phyloP scores from a whole-genome alignment of 1,140 invertebrate species.

The Drosophila leontia region DNA sequence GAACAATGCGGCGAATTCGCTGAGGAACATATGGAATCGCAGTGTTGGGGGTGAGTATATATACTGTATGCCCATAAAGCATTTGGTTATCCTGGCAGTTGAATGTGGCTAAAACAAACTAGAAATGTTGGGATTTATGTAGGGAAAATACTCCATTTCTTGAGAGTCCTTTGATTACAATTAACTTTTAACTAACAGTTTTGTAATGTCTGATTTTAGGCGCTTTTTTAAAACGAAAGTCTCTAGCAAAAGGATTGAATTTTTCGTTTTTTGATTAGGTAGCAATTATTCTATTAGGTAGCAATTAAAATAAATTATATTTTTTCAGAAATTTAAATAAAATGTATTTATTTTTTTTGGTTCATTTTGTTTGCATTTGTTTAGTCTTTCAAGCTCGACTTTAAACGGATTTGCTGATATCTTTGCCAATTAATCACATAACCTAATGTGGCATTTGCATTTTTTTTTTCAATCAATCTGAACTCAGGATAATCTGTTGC shows the following conservation, averaged over 20 bases:
- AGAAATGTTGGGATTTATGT: background rate
- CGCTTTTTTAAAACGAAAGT: no score
- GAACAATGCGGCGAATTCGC: constrained; percentile 81
- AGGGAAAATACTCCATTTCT: background rate
- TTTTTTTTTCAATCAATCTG: constrained; percentile 22
- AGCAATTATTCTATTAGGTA: no score
- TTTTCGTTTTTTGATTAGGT: no score
- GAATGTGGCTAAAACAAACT: background rate
- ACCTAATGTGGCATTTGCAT: constrained; percentile 35
- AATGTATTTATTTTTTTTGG: background rate
- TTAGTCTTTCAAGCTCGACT: background rate
- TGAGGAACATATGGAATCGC: constrained; percentile 85
- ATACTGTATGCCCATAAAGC: constrained; percentile 1
- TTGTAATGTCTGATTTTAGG: no score
- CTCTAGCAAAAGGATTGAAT: no score
- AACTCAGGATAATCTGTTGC: constrained; percentile 37
- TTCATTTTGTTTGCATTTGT: background rate
- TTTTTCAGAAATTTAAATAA: background rate
- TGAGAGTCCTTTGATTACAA: background rate
- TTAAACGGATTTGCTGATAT: constrained; percentile 21
- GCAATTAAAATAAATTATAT: background rate
- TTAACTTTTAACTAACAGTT: no score
- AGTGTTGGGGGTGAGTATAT: constrained; percentile 84
- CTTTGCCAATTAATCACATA: constrained; percentile 28
- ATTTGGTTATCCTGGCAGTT: background rate